Percentiles rank a stretch among this genome's conserved stretches.
These are phyloP conservation scores for Coturnix japonica DNA, from an alignment of 2,113 vertebrate genomes.

Conservation along the genomic window DNA sequence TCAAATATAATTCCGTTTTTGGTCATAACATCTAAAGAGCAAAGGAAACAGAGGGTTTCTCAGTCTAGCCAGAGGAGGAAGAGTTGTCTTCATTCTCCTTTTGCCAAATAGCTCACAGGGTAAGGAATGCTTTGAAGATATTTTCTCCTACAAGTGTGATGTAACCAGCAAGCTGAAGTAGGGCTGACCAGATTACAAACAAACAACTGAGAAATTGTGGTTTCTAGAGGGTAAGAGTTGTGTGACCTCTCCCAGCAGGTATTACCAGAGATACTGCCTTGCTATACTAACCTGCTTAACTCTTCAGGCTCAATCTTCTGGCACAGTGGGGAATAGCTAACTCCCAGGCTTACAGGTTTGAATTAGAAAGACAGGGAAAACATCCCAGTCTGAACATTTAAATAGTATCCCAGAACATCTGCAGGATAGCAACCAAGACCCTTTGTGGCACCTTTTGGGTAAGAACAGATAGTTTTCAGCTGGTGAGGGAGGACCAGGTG, in stretches of 20 bases:
- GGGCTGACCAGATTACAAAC: background rate
- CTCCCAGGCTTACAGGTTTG: background rate
- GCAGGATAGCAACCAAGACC: background rate
- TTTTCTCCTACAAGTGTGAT: conserved; percentile 39
- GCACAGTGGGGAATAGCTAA: background rate
- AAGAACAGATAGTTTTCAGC: background rate
- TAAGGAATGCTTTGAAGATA: conserved; percentile 64
- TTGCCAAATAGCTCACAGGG: conserved; percentile 46
- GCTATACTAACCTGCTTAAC: background rate
- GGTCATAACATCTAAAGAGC: conserved; percentile 1
- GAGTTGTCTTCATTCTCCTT: conserved; percentile 25
- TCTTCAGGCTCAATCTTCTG: background rate
- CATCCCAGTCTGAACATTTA: background rate
- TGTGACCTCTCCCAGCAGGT: background rate
- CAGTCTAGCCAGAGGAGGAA: conserved; percentile 27
- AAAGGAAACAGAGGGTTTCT: conserved; percentile 35
- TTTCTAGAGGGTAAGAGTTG: background rate
- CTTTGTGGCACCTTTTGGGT: background rate
- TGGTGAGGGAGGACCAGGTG: background rate
- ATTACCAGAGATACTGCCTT: background rate
- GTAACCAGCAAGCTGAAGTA: conserved; percentile 8
- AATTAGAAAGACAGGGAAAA: background rate
- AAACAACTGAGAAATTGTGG: background rate
- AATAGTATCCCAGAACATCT: background rate
- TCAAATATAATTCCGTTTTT: background rate